Conservation (phyloP, 2,797 vertebrate genomes). For the Euphonia xanthogaster region DNA sequence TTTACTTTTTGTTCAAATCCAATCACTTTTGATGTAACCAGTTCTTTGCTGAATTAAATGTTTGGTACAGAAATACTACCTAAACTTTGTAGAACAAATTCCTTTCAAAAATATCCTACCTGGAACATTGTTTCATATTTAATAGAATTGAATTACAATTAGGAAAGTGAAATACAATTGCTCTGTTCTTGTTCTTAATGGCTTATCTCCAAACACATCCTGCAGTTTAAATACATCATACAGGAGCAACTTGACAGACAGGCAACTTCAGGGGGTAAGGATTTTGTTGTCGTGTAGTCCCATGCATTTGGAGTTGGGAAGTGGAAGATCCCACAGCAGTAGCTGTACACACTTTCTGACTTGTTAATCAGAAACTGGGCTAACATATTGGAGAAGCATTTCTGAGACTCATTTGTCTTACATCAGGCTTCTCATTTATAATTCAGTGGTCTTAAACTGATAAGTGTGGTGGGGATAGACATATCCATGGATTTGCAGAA, state of each 20-base stretch:
- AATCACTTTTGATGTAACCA: conserved; percentile 66
- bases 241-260: not conserved
- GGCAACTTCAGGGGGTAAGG: not conserved
- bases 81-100: conserved; percentile 16
- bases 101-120: not conserved
- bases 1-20: conserved; percentile 76
- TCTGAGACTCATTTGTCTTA: not conserved
- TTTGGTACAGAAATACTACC: conserved; percentile 68
- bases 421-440: not conserved
- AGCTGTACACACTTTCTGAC: not conserved
- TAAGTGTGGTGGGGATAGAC: not conserved
- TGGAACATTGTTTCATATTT: not conserved
- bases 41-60: conserved; percentile 67
- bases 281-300: not conserved
- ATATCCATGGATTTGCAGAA: not conserved
- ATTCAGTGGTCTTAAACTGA: not conserved
- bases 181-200: not conserved
- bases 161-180: not conserved
- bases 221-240: not conserved
- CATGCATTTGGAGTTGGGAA: not conserved
- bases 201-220: not conserved
- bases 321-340: not conserved
- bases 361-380: not conserved
- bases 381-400: not conserved
- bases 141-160: not conserved